Evolutionary conservation across 2,797 vertebrate species (phyloP).

Genomic region (Chaetodon trifasciatus): DNA sequence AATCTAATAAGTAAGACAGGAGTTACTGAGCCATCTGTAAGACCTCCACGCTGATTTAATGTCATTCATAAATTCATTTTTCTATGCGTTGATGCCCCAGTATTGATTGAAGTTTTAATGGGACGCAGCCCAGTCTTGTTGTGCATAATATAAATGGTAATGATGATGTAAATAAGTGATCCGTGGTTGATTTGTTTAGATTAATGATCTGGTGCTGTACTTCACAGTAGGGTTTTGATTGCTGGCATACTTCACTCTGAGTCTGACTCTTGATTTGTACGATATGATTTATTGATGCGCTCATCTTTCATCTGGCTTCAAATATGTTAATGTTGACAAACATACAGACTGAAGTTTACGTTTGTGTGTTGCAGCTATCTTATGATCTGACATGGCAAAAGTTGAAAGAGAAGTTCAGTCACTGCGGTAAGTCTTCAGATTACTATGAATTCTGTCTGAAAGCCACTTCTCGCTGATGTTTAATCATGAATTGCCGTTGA

Average conservation of each 20-base stretch:
- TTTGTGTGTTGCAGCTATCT: conserved; percentile 91
- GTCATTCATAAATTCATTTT: neutral
- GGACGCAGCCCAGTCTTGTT: neutral
- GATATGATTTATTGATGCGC: neutral
- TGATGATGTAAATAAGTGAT: conserved; percentile 21
- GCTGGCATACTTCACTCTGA: neutral
- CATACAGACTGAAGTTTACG: neutral
- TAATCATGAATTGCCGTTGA: neutral
- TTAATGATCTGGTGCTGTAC: neutral
- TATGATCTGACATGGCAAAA: conserved; percentile 99
- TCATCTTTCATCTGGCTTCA: neutral
- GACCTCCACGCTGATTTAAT: neutral
- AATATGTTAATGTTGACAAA: neutral
- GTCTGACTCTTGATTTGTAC: neutral
- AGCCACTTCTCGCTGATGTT: neutral
- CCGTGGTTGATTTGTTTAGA: neutral
- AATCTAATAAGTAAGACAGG: neutral
- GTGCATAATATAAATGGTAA: conserved; percentile 6
- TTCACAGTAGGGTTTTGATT: neutral
- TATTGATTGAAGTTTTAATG: neutral
- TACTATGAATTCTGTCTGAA: neutral
- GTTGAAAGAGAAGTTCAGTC: conserved; percentile 98
- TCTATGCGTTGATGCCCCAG: neutral
- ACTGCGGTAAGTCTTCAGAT: conserved; percentile 90
- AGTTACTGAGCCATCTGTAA: neutral